Evolutionary conservation across 23 tunicate species (phyloP).

Genomic region (Oikopleura dioica): DNA sequence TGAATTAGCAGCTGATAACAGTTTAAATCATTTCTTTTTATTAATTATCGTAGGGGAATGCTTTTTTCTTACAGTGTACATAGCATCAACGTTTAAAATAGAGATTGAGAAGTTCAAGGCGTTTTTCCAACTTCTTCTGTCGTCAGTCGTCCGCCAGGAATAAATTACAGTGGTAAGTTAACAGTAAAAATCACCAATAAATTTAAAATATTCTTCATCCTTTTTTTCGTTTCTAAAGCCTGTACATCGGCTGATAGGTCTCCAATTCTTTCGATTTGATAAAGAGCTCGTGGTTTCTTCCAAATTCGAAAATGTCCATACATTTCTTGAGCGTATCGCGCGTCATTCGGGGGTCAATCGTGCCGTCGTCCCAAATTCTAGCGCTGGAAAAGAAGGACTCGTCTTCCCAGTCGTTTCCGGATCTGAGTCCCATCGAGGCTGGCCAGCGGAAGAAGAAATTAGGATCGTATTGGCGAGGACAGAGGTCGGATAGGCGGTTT

Average conservation of each 20-base stretch:
- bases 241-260: background rate
- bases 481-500: background rate
- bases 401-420: conserved; percentile 16
- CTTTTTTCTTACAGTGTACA: too few species aligned
- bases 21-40: too few species aligned
- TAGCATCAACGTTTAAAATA: too few species aligned
- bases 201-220: too few species aligned
- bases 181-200: too few species aligned
- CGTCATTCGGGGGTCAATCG: conserved; percentile 39
- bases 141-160: too few species aligned
- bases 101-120: too few species aligned
- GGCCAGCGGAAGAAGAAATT: conserved; percentile 83
- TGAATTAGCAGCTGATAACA: too few species aligned
- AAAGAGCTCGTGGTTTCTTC: background rate
- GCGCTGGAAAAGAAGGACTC: conserved; percentile 43
- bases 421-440: conserved; percentile 15
- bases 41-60: too few species aligned
- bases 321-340: conserved; percentile 24
- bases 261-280: background rate
- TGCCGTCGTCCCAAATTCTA: conserved; percentile 36
- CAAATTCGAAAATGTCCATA: conserved; percentile 27
- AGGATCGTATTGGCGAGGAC: conserved; percentile 19
- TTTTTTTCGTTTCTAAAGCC: too few species aligned
- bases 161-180: too few species aligned
- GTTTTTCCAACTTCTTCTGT: too few species aligned